Evolutionary conservation across 2,797 vertebrate species (phyloP), one percentile per base, ranked within the genome.

Genomic region (Menidia menidia): DNA sequence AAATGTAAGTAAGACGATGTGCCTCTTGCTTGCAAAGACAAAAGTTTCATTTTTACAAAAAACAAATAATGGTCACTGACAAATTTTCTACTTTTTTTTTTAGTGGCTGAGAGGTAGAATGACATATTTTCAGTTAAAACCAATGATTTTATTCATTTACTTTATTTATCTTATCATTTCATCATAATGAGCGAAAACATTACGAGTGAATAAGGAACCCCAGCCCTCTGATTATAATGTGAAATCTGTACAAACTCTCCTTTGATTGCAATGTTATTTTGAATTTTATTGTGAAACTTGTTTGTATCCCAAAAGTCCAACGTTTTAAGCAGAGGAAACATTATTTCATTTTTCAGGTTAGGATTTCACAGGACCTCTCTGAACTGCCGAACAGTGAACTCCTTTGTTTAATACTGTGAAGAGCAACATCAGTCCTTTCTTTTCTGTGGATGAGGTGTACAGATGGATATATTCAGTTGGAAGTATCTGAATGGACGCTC

Each of bases 401-500:
- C 89, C 88, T 87, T 83, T 70, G 73, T 87, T 90, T 84, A 91
- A 90, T 86, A 92, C 90, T 90, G 92, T 83, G 84, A 85, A 88
- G 81, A 89, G 74, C 81, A 84, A 88, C 83, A 82, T 88, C 90
- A 91, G 92, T 92, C 79, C 86, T 68, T 64, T 78, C 59, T 31
- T 31, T 41, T 39, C 55, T 45, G 25, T 78, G 69, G 83, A 85
- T 81, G 85, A 78, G 81, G 91, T 83, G 91, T 54, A 62, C 66
- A 88, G 83, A 87, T 80, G 84, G 79, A 92, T 92, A 88, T 94
- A 94, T 96, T 99, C 96, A 99, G 95, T 98, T 99, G 96, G 97
- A 98, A 93, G 98, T 98, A 94, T 99, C 98, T 90, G 97, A 99
- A 95, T 98, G 98, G 90, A 98, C 97, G 75, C 98, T 99, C 92